Percentiles rank a stretch among this genome's conserved stretches.
Conservation (phyloP, 1,140 invertebrate species). For the Pteromalus puparum region DNA sequence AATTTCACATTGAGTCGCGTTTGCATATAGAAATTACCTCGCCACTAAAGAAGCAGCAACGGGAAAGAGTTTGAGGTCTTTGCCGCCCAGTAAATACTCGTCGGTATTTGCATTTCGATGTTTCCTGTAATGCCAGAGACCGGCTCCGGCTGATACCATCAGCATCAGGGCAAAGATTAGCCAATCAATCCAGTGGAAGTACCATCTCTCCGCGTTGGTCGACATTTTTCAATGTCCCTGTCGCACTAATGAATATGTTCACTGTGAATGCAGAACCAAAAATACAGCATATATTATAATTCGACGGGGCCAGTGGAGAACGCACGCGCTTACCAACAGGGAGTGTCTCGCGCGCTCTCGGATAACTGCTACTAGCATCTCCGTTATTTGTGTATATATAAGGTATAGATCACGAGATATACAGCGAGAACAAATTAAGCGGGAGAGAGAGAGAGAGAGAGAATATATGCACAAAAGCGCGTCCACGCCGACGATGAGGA, state of each 20-base stretch:
- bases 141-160: constrained; percentile 72
- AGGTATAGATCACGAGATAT: too few species aligned
- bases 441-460: too few species aligned
- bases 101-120: constrained; percentile 68
- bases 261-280: too few species aligned
- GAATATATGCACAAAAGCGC: not conserved
- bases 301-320: too few species aligned
- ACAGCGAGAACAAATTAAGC: not conserved
- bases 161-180: constrained; percentile 78
- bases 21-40: constrained; percentile 76
- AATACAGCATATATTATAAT: too few species aligned
- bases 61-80: constrained; percentile 84
- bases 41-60: constrained; percentile 89
- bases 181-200: constrained; percentile 77
- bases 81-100: constrained; percentile 85
- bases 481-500: not conserved
- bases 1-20: not conserved
- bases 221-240: constrained; percentile 18
- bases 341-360: too few species aligned
- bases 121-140: constrained; percentile 71
- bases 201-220: constrained; percentile 60
- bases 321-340: too few species aligned
- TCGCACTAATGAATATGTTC: too few species aligned
- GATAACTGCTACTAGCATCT: too few species aligned
- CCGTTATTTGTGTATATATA: too few species aligned